These are phyloP conservation scores for Artemia sp. DNA, from an alignment of 2,888 invertebrate genomes.

Conservation along the genomic window DNA sequence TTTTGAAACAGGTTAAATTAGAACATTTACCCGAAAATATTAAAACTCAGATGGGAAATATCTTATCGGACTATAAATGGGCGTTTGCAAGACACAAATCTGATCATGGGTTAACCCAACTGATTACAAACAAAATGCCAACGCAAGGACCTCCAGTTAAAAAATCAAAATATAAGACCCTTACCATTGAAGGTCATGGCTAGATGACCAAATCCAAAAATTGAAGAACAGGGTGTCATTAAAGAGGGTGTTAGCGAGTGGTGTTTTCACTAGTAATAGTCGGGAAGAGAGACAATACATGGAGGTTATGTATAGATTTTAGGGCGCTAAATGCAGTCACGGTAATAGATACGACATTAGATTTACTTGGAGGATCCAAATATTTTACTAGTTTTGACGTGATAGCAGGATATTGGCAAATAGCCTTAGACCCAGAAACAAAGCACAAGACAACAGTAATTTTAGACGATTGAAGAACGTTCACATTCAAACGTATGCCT, in stretches of 20 bases:
- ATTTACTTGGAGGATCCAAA: background rate
- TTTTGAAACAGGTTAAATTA: background rate
- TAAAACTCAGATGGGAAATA: background rate
- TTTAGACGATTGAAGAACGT: too few species aligned
- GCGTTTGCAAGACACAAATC: slow-evolving; percentile 1
- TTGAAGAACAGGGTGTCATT: background rate
- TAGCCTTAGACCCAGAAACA: background rate
- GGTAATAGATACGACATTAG: background rate
- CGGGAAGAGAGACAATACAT: background rate
- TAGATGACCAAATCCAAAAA: background rate
- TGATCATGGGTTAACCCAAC: background rate
- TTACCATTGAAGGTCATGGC: background rate
- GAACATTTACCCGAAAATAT: background rate
- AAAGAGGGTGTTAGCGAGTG: background rate
- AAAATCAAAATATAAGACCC: background rate
- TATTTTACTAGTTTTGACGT: background rate
- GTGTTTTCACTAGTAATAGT: background rate
- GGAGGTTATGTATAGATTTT: background rate
- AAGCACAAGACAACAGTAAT: background rate
- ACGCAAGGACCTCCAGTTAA: background rate
- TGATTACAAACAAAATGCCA: background rate
- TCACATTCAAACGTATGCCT: too few species aligned
- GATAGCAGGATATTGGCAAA: slow-evolving; percentile 5
- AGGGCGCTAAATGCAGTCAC: background rate
- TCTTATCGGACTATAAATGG: background rate